Evolutionary conservation across 2,113 vertebrate species (phyloP).

Genomic region (Brevimyrus niger): DNA sequence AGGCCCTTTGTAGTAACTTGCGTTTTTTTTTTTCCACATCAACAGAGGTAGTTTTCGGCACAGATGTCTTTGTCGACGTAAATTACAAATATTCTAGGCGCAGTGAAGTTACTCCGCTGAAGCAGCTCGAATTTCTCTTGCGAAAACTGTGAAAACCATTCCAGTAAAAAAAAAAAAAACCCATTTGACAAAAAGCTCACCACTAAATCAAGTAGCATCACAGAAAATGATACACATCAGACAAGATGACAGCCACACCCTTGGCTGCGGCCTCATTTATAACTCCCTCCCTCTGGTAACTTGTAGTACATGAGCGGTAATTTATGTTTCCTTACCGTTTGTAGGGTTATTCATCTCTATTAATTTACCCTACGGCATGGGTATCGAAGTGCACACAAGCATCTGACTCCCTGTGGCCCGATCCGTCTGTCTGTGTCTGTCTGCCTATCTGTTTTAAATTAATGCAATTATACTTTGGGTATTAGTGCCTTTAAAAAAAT

Average conservation of each 20-base stretch:
- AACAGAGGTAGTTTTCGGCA: not conserved
- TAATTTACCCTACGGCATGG: slow-evolving; percentile 30
- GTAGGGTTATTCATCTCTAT: slow-evolving; percentile 38
- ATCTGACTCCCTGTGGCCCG: not conserved
- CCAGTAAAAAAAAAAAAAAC: slow-evolving; percentile 6
- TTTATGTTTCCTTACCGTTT: slow-evolving; percentile 30
- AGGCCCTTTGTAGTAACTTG: not conserved
- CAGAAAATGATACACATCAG: slow-evolving; percentile 23
- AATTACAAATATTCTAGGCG: not conserved
- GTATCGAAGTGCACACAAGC: slow-evolving; percentile 5
- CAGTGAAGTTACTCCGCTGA: not conserved
- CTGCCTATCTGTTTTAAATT: not conserved
- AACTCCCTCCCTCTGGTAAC: slow-evolving; percentile 22
- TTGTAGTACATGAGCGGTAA: slow-evolving; percentile 24
- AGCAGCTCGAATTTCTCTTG: not conserved
- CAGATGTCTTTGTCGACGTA: not conserved
- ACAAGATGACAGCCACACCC: slow-evolving; percentile 27
- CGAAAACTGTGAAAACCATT: not conserved
- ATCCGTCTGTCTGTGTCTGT: not conserved
- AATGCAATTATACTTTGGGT: not conserved
- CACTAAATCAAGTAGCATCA: slow-evolving; percentile 51
- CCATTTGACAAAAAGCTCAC: slow-evolving; percentile 57
- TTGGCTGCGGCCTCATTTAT: slow-evolving; percentile 16
- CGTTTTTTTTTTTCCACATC: not conserved
- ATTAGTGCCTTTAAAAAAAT: not conserved